Conservation (phyloP, 2,113 vertebrate genomes). For the Cygnus buccinator region DNA sequence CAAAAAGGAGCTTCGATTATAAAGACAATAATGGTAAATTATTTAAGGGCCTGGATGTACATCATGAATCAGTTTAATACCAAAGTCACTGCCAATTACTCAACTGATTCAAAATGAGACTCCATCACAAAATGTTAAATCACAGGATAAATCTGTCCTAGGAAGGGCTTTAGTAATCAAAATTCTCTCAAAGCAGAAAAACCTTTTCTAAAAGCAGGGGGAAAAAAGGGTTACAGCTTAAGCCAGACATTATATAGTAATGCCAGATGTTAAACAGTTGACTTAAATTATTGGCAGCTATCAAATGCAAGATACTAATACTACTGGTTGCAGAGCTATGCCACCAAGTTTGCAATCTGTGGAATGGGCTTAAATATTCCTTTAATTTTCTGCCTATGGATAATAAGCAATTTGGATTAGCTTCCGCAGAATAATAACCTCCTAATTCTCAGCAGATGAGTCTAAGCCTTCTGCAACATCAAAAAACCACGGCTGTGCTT, state of each 20-base stretch:
- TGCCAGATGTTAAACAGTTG: conserved; percentile 69
- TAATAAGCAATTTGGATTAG: conserved; percentile 49
- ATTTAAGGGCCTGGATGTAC: conserved; percentile 24
- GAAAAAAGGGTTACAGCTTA: neutral
- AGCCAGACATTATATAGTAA: conserved; percentile 50
- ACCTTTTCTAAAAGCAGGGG: conserved; percentile 9
- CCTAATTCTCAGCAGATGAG: conserved; percentile 61
- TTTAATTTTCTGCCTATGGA: conserved; percentile 59
- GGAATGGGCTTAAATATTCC: conserved; percentile 5
- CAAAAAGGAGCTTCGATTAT: neutral
- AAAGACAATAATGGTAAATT: conserved; percentile 32
- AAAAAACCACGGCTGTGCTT: neutral
- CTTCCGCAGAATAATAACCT: conserved; percentile 32
- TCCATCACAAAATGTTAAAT: conserved; percentile 43
- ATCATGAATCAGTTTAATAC: conserved; percentile 46
- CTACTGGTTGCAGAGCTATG: conserved; percentile 29
- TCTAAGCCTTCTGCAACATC: conserved; percentile 20
- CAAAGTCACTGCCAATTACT: conserved; percentile 50
- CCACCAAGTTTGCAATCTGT: conserved; percentile 34
- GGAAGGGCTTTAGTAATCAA: conserved; percentile 42
- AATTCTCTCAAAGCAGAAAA: conserved; percentile 32
- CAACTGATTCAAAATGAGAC: conserved; percentile 1
- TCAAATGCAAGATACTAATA: conserved; percentile 38
- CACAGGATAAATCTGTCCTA: conserved; percentile 38
- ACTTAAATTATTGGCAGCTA: conserved; percentile 58